Evolutionary conservation across 2,113 vertebrate genomes (phyloP), one percentile per base, ranked within the genome.

Genomic region (Phrynosoma platyrhinos): DNA sequence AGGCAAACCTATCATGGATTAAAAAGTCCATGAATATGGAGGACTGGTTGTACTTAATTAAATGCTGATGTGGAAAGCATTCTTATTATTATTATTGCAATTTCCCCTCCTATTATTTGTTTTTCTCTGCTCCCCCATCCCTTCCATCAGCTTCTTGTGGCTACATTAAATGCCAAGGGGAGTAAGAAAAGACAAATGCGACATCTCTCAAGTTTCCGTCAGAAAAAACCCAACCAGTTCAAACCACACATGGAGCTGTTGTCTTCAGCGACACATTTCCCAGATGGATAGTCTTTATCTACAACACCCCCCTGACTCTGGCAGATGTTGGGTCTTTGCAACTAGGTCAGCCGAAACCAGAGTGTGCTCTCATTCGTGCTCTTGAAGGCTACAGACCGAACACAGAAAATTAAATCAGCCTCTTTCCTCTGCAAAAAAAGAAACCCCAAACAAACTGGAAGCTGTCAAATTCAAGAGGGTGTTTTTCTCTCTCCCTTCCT

Each of bases 261-360:
- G 8, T 58, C 74, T 88, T 84, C 89, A 18, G 91, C 86, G 40
- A 82, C 7, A 0, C 0, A 1, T 86, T 93, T 32, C 91, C 94
- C 91, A 87, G 90, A 88, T 89, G 87, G 74, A 20, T 1, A 66
- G 64, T 88, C 90, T 83, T 85, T 92, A 89, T 90, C 87, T 71
- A 86, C 87, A 87, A 3, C 85, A 89, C 62, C 91, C 53, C 92
- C 23, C 4, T 74, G 95, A 90, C 88, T 90, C 87, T 23, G 76
- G 90, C 92, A 95, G 91, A 93, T 94, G 95, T 89, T 87, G 92
- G 80, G 81, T 88, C 90, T 86, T 87, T 66, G 40, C 94, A 96
- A 92, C 88, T 92, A 94, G 95, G 95, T 96, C 95, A 95, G 84
- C 77, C 53, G 72, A 86, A 92, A 92, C 58, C 0, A 0, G 68